These are phyloP conservation scores for Alcis repandata DNA, from an alignment of 2,888 invertebrate genomes.

Conservation along the genomic window DNA sequence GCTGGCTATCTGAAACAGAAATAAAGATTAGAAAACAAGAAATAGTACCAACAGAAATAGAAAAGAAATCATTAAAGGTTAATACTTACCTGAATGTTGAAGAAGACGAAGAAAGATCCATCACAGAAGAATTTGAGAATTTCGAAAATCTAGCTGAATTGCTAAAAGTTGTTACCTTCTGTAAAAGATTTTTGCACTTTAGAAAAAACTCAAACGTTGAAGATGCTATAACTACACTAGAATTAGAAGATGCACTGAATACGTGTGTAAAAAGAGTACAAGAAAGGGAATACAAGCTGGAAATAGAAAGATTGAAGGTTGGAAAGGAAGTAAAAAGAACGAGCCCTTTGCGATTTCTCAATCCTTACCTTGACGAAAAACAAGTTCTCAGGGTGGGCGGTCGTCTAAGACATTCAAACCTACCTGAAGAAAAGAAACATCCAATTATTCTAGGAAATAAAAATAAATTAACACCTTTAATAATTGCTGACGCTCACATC, in stretches of 20 bases:
- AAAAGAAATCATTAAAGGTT: conserved; percentile 13
- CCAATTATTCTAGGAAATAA: conserved; percentile 49
- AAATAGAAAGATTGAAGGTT: neutral
- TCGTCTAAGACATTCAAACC: neutral
- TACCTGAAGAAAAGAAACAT: conserved; percentile 34
- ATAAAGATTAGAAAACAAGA: conserved; percentile 10
- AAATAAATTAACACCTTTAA: conserved; percentile 33
- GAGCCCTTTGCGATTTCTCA: neutral
- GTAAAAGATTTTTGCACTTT: neutral
- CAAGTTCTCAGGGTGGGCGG: neutral
- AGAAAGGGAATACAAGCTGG: neutral
- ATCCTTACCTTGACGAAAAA: neutral
- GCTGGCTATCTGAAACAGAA: conserved; percentile 7
- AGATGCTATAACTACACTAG: neutral
- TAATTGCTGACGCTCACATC: neutral
- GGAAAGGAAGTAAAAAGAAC: neutral
- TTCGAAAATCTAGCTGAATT: neutral
- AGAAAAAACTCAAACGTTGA: neutral
- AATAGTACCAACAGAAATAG: conserved; percentile 34
- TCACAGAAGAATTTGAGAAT: neutral
- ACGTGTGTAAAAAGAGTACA: neutral
- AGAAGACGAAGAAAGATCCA: neutral
- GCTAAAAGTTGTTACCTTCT: neutral
- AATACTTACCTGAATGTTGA: neutral
- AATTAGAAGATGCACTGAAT: neutral